Evolutionary conservation across 2,113 vertebrate genomes (phyloP), one percentile per base, ranked within the genome.

Genomic region (Tangachromis dhanisi): DNA sequence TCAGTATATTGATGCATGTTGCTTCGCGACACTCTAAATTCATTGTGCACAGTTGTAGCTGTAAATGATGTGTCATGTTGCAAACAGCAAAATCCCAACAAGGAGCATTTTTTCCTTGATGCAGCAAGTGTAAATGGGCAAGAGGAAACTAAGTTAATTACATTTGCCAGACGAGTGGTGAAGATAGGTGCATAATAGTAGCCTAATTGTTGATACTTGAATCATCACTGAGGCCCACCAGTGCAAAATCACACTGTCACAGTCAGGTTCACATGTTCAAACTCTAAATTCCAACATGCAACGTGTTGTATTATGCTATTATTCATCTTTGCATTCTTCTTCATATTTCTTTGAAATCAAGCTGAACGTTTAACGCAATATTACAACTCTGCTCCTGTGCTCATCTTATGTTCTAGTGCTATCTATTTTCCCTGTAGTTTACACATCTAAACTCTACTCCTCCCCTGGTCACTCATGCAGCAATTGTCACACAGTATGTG

Each of bases 131-230:
- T 86, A 85, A 38, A 26, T 54, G 21, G 49, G 26, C 31, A 61
- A 83, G 83, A 86, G 71, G 84, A 83, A n/a, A 54, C 51, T 47
- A 3, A 6, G n/a, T 40, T 91, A 90, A 95, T 92, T 90, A 45
- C 90, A 89, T 88, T 86, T 76, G 86, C 31, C 83, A 82, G 86
- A 83, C 57, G 40, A 79, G 79, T 80, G 83, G 78, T 80, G 80
- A 76, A 66, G 54, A 90, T 47, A 57, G 63, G 8, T 26, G 49
- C 16, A 11, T 40, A 42, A 11, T 40, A 38, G 81, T 17, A 81
- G 59, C 68, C 81, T 84, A 89, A 90, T 66, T 81, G 55, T 55
- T 73, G 24, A 85, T 55, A 90, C 83, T 84, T 86, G 83, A 93
- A 86, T 88, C 76, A n/a, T 85, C 40, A 84, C 80, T 42, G 90